Base-by-base conservation (phyloP, 2,113 vertebrate species). In the Oxygymnocypris stewartii region DNA sequence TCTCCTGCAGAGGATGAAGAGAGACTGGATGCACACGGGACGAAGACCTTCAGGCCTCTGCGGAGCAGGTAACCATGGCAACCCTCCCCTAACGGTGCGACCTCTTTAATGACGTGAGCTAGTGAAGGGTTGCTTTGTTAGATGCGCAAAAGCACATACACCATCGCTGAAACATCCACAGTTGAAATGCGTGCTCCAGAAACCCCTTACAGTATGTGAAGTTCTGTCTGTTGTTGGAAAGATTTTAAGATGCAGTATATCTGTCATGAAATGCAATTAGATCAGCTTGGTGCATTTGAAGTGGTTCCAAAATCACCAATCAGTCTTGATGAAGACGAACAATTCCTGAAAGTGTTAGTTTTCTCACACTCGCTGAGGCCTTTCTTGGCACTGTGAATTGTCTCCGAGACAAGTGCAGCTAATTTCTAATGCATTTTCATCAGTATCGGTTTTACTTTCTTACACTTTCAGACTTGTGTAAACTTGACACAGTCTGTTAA, bases 1-100 rank as follows among this genome's bases (percentile, higher is more conserved):
- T 79, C 95, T 99, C 76, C 91, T 99, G 82, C 98, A 99, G 95
- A 95, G 97, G 88, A 99, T 99, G 98, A 99, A 99, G 94, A 91
- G 98, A 86, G 97, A 51, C 96, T 54, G 51, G 51, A 54, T 54
- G 51, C 51, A 54, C 51, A 54, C 51, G 51, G 51, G 51, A 18
- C 51, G 97, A 76, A 94, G 98, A 78, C 98, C 98, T 1, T 98
- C 98, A 0, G 98, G 98, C 31, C 97, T 99, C 88, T 99, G 98
- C 0, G 98, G 98, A 14, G 98, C 98, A 89, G 98, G 98, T 99
- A 89, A 1, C 88, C 82, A 63, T 13, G 63, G 61, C 42, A 88
- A 81, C 86, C 61, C n/a, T 75, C 57, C 23, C 51, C 78, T 47
- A 84, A 84, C 40, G 71, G 51, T 85, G 42, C 9, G 35, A 87